Percentiles rank a stretch among this genome's conserved stretches.
phyloP scores from a whole-genome alignment of 1,140 invertebrate genomes.

The Antheraea pernyi region DNA sequence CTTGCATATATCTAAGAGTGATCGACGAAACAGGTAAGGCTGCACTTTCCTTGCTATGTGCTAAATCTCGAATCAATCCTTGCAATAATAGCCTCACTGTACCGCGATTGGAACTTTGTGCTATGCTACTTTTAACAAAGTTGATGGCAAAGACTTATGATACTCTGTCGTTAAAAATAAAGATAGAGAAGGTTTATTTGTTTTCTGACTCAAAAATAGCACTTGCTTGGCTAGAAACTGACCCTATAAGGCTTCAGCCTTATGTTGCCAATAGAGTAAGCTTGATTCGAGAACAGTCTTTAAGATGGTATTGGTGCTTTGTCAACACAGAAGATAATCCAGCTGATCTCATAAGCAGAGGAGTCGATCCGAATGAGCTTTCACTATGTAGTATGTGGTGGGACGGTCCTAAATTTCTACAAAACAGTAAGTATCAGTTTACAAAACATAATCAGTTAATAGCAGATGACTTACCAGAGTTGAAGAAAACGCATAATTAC shows the following conservation, averaged over 20 bases:
- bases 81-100: constrained; percentile 14
- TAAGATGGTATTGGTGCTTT: constrained; percentile 13
- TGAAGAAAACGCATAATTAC: constrained; percentile 15
- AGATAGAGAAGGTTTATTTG: constrained; percentile 17
- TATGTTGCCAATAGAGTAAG: constrained; percentile 22
- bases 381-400: constrained; percentile 9
- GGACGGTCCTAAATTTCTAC: constrained; percentile 16
- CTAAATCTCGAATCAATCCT: constrained; percentile 21
- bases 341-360: constrained; percentile 18
- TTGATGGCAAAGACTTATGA: constrained; percentile 10
- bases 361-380: constrained; percentile 8
- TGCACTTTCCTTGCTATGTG: constrained; percentile 14
- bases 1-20: constrained; percentile 13
- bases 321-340: constrained; percentile 12
- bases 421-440: constrained; percentile 7
- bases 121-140: constrained; percentile 16
- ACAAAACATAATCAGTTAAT: not conserved
- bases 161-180: constrained; percentile 12
- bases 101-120: constrained; percentile 16
- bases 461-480: constrained; percentile 15
- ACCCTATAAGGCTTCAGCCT: constrained; percentile 8
- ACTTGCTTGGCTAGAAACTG: constrained; percentile 15
- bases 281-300: constrained; percentile 4
- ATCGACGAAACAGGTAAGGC: constrained; percentile 12
- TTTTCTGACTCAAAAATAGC: constrained; percentile 19